Evolutionary conservation across 2,888 invertebrate species (phyloP).

Genomic region (Heliconius hortense): DNA sequence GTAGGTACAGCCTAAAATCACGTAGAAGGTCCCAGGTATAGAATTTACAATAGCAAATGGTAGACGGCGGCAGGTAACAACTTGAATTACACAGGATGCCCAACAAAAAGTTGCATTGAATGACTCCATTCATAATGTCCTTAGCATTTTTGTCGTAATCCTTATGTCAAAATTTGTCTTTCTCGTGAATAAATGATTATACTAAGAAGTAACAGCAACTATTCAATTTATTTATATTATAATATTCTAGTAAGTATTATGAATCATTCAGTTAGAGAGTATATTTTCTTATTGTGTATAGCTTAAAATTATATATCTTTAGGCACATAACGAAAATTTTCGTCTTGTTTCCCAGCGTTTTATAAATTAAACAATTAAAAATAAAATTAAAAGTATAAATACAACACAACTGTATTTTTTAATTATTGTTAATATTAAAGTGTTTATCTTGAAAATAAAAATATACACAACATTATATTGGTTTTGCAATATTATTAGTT

Average conservation of each 20-base stretch:
- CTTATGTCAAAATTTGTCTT: neutral
- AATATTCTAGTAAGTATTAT: conserved; percentile 1
- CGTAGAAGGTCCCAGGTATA: conserved; percentile 70
- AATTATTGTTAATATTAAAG: neutral
- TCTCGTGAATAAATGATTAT: neutral
- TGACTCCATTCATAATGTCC: conserved; percentile 60
- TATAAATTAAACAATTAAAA: too few relatives aligned
- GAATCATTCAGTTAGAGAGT: neutral
- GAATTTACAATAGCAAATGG: conserved; percentile 62
- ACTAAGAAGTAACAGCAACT: neutral
- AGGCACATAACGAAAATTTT: too few relatives aligned
- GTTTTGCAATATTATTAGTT: too few relatives aligned
- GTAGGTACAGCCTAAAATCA: conserved; percentile 63
- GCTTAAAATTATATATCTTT: too few relatives aligned
- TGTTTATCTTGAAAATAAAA: neutral
- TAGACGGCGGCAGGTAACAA: conserved; percentile 64
- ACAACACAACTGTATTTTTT: neutral
- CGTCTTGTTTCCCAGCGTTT: too few relatives aligned
- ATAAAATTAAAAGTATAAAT: too few relatives aligned
- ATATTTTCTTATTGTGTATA: too few relatives aligned
- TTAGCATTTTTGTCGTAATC: conserved; percentile 42
- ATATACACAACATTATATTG: too few relatives aligned
- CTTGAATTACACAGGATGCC: conserved; percentile 73
- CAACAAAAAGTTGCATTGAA: conserved; percentile 55
- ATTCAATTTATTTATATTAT: neutral